Conservation (phyloP, 1,140 invertebrate genomes). For the Antheraea mylitta region DNA sequence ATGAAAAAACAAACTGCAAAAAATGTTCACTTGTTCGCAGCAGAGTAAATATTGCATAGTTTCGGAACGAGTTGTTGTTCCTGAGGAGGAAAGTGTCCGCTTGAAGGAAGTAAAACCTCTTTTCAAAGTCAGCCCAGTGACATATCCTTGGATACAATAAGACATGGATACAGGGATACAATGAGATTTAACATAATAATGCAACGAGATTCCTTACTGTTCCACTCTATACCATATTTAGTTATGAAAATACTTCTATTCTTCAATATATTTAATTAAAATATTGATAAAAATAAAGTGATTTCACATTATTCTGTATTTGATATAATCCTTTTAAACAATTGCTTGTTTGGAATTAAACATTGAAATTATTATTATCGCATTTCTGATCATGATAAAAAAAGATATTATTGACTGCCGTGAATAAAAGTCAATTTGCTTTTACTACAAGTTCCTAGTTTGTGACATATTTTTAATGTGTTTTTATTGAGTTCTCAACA, state of each 20-base stretch:
- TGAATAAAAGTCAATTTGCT: no score
- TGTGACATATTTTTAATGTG: no score
- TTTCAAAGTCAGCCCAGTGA: slow-evolving; percentile 36
- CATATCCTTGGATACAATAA: slow-evolving; percentile 33
- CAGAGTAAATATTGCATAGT: slow-evolving; percentile 59
- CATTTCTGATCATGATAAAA: no score
- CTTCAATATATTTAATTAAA: no score
- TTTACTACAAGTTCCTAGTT: no score
- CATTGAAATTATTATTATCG: no score
- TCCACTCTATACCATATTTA: slow-evolving; percentile 29
- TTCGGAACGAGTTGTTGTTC: slow-evolving; percentile 38
- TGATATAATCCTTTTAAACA: no score
- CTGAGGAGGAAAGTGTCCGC: slow-evolving; percentile 61
- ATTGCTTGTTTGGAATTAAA: no score
- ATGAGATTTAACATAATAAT: slow-evolving; percentile 66
- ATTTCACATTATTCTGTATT: no score
- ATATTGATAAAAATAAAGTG: no score
- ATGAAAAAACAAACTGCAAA: background rate
- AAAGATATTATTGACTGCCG: no score
- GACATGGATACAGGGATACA: slow-evolving; percentile 35
- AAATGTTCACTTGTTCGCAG: background rate
- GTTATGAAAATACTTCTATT: background rate
- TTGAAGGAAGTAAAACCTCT: slow-evolving; percentile 37
- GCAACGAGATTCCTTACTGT: slow-evolving; percentile 37
- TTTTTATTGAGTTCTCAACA: no score